phyloP scores from a whole-genome alignment of 1,140 invertebrate genomes.

The Bombyx mandarina region DNA sequence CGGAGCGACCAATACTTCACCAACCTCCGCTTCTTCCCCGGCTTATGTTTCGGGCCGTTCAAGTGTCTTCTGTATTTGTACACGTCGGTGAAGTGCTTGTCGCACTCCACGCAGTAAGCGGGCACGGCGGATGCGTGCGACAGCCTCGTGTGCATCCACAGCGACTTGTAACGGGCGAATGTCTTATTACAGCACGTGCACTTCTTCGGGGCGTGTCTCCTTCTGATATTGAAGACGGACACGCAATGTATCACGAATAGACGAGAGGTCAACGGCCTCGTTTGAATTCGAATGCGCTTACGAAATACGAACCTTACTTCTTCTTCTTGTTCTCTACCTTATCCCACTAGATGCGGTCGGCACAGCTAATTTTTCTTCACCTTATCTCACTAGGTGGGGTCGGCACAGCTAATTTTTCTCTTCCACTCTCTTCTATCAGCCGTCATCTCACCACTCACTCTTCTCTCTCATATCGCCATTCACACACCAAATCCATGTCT shows the following conservation, averaged over 20 bases:
- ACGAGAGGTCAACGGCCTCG: background rate
- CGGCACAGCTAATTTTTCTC: too few relatives aligned
- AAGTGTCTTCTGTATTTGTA: slow-evolving; percentile 25
- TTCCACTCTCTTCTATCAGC: too few relatives aligned
- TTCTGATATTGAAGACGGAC: slow-evolving; percentile 11
- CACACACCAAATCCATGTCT: too few relatives aligned
- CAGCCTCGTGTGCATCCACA: slow-evolving; percentile 29
- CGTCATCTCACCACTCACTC: too few relatives aligned
- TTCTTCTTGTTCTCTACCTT: too few relatives aligned
- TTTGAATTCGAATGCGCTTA: background rate
- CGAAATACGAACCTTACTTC: too few relatives aligned
- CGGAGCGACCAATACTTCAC: background rate
- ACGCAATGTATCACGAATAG: background rate
- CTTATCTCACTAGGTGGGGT: too few relatives aligned
- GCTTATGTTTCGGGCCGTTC: slow-evolving; percentile 10
- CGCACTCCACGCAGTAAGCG: slow-evolving; percentile 32
- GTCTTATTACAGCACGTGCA: slow-evolving; percentile 22
- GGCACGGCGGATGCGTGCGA: slow-evolving; percentile 6
- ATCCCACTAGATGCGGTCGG: too few relatives aligned
- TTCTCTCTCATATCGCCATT: too few relatives aligned
- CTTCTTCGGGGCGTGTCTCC: slow-evolving; percentile 21
- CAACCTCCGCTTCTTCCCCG: slow-evolving; percentile 5
- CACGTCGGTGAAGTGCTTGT: slow-evolving; percentile 16
- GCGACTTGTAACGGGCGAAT: slow-evolving; percentile 26
- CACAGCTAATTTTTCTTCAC: too few relatives aligned